These are phyloP conservation scores for Tragulus kanchil DNA, from an alignment of 2,113 vertebrate species.

Conservation along the genomic window DNA sequence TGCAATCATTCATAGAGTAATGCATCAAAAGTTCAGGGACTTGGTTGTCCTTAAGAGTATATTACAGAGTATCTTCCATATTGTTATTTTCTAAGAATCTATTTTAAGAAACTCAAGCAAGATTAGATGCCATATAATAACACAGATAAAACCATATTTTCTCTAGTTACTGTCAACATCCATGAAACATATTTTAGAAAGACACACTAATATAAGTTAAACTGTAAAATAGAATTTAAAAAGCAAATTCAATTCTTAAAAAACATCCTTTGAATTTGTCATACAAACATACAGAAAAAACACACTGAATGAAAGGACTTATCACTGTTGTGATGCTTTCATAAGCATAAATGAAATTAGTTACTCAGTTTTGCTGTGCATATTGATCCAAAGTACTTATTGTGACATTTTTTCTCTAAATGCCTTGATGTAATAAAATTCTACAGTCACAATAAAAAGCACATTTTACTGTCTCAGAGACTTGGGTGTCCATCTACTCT, in stretches of 20 bases:
- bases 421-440: neutral
- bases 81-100: neutral
- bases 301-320: neutral
- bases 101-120: slow-evolving; percentile 24
- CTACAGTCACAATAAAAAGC: neutral
- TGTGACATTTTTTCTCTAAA: neutral
- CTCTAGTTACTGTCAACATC: neutral
- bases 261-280: neutral
- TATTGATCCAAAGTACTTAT: neutral
- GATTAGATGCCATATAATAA: neutral
- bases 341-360: neutral
- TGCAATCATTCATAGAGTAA: neutral
- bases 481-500: neutral
- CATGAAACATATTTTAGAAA: neutral
- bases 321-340: neutral
- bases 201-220: neutral
- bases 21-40: neutral
- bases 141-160: neutral
- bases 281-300: neutral
- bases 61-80: neutral
- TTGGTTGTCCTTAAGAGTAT: neutral
- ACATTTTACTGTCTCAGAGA: neutral
- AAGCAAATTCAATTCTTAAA: neutral
- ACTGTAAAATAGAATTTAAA: neutral
- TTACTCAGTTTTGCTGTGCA: neutral